Evolutionary conservation across 2,888 invertebrate genomes (phyloP).

Genomic region (Tenodera sinensis): DNA sequence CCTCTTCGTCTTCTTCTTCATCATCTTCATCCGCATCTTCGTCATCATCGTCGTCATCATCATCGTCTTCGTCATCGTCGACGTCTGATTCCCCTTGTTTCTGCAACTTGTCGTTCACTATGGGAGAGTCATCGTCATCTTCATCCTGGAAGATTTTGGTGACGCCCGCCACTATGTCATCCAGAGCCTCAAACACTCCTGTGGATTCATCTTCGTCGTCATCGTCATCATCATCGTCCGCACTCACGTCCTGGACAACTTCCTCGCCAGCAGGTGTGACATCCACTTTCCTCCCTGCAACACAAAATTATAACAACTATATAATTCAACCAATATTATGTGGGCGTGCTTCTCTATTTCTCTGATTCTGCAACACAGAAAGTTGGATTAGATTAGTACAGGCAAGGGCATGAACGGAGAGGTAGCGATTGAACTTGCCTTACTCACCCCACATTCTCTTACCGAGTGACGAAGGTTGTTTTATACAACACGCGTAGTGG

Average conservation of each 20-base stretch:
- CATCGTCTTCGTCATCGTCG: not conserved
- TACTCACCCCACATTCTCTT: no score
- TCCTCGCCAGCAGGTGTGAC: not conserved
- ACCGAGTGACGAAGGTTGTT: no score
- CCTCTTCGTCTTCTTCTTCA: not conserved
- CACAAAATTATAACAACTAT: not conserved
- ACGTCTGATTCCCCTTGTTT: not conserved
- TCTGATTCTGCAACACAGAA: no score
- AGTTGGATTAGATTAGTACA: no score
- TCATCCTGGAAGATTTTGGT: not conserved
- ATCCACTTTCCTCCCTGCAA: not conserved
- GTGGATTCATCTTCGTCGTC: not conserved
- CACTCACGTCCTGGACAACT: not conserved
- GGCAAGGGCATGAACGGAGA: no score
- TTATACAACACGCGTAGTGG: no score
- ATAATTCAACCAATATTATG: no score
- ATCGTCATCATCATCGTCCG: not conserved
- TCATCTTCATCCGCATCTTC: not conserved
- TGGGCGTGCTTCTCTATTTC: no score
- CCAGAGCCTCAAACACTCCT: not conserved
- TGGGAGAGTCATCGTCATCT: not conserved
- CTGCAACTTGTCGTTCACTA: not conserved
- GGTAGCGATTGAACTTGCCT: no score
- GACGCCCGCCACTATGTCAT: not conserved
- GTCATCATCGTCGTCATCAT: not conserved